These are phyloP conservation scores for Alosa alosa DNA, from an alignment of 2,113 vertebrate genomes.

Conservation along the genomic window DNA sequence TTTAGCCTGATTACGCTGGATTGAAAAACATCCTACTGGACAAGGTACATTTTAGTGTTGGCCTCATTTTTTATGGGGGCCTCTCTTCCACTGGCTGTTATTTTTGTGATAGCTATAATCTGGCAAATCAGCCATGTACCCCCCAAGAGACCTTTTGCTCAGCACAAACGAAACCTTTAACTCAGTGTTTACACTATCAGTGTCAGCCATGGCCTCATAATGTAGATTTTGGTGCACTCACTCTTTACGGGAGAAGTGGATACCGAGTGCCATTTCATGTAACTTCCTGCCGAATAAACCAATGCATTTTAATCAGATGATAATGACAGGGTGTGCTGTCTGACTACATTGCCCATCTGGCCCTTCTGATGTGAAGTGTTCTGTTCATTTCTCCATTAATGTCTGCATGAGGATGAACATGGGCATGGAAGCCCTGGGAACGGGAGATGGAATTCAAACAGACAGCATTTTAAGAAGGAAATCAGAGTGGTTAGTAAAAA, in stretches of 20 bases:
- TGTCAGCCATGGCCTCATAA: not conserved
- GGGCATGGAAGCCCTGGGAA: not conserved
- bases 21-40: not conserved
- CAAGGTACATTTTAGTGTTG: not conserved
- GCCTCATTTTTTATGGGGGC: not conserved
- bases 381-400: not conserved
- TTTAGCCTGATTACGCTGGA: no score
- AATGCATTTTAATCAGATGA: slow-evolving; percentile 21
- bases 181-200: not conserved
- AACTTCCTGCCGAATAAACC: slow-evolving; percentile 12
- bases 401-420: not conserved
- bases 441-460: not conserved
- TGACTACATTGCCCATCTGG: not conserved
- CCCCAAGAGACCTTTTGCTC: not conserved
- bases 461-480: not conserved
- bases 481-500: not conserved
- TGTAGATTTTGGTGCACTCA: slow-evolving; percentile 2
- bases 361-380: slow-evolving; percentile 11
- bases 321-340: slow-evolving; percentile 9
- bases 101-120: not conserved
- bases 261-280: not conserved
- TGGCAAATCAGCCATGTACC: not conserved
- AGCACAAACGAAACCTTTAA: not conserved
- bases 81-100: not conserved
- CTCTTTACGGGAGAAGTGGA: slow-evolving; percentile 9